Conservation (phyloP, 2,888 invertebrate species). For the Pseudeuparius sepicola region DNA sequence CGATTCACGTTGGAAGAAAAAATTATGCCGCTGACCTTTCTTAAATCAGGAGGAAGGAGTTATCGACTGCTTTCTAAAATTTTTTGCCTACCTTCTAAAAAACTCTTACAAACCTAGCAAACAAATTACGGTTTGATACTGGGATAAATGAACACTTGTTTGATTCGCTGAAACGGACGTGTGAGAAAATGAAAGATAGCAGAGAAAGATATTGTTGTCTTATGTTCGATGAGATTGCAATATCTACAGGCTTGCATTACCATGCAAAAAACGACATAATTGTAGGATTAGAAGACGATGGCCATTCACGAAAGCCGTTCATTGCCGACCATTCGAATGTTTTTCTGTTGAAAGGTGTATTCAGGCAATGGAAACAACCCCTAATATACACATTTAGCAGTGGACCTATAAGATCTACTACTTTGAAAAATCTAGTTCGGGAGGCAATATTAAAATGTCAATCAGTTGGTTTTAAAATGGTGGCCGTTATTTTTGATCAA, state of each 20-base stretch:
- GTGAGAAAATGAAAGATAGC: too few relatives aligned
- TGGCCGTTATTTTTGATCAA: slow-evolving; percentile 22
- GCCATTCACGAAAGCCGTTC: too few relatives aligned
- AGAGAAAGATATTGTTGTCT: too few relatives aligned
- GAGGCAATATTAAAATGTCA: slow-evolving; percentile 14
- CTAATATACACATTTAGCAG: slow-evolving; percentile 11
- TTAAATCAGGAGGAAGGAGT: background rate
- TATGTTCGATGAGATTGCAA: slow-evolving; percentile 11
- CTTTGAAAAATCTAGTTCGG: slow-evolving; percentile 7
- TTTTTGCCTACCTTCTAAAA: background rate
- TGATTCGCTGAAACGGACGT: too few relatives aligned
- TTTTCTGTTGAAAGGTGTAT: slow-evolving; percentile 9
- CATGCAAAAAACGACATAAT: slow-evolving; percentile 3
- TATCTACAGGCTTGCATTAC: slow-evolving; percentile 1
- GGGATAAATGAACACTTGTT: too few relatives aligned
- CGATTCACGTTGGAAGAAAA: slow-evolving; percentile 1
- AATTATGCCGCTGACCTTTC: background rate
- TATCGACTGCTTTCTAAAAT: slow-evolving; percentile 1
- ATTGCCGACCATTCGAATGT: slow-evolving; percentile 8
- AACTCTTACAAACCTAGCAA: too few relatives aligned
- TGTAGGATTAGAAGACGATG: slow-evolving; percentile 6
- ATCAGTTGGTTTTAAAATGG: slow-evolving; percentile 17
- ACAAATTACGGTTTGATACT: too few relatives aligned
- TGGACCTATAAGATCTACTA: slow-evolving; percentile 6
- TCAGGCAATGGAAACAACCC: slow-evolving; percentile 10